These are phyloP conservation scores for Athetis lepigone DNA, from an alignment of 2,888 invertebrate genomes.

Conservation along the genomic window DNA sequence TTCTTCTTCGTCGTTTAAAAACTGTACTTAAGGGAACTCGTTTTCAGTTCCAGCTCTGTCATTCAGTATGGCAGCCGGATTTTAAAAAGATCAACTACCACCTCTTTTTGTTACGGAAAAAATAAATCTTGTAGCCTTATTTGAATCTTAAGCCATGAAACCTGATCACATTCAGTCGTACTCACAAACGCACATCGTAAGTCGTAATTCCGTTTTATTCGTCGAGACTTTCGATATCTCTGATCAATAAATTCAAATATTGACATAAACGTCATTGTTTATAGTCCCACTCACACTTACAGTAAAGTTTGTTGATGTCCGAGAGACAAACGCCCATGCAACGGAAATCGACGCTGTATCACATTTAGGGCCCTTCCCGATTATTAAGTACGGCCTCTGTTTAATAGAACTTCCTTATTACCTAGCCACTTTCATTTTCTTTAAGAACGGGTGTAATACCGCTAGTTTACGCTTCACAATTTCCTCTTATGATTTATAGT, in stretches of 20 bases:
- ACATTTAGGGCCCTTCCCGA: slow-evolving; percentile 68
- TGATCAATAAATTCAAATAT: slow-evolving; percentile 57
- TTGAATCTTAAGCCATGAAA: neutral
- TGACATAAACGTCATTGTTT: slow-evolving; percentile 52
- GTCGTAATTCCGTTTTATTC: slow-evolving; percentile 34
- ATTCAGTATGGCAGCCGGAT: slow-evolving; percentile 31
- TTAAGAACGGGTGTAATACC: slow-evolving; percentile 62
- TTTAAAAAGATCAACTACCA: slow-evolving; percentile 19
- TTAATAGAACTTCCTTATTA: slow-evolving; percentile 78
- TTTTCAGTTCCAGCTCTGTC: slow-evolving; percentile 17
- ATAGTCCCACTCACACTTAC: slow-evolving; percentile 50
- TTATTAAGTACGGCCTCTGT: slow-evolving; percentile 71
- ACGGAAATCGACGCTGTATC: slow-evolving; percentile 51
- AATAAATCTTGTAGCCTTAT: neutral
- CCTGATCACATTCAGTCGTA: neutral
- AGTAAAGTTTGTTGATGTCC: slow-evolving; percentile 50
- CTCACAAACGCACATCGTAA: slow-evolving; percentile 11
- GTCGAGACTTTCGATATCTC: slow-evolving; percentile 31
- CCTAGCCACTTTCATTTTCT: slow-evolving; percentile 74
- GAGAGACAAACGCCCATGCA: slow-evolving; percentile 54
- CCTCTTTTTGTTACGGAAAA: slow-evolving; percentile 7
- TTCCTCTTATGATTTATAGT: slow-evolving; percentile 66
- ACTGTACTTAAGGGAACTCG: slow-evolving; percentile 17
- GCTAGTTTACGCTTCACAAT: slow-evolving; percentile 56
- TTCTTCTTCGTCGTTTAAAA: slow-evolving; percentile 12